phyloP scores from a whole-genome alignment of 1,140 invertebrate species.

The Melipona quadrifasciata region DNA sequence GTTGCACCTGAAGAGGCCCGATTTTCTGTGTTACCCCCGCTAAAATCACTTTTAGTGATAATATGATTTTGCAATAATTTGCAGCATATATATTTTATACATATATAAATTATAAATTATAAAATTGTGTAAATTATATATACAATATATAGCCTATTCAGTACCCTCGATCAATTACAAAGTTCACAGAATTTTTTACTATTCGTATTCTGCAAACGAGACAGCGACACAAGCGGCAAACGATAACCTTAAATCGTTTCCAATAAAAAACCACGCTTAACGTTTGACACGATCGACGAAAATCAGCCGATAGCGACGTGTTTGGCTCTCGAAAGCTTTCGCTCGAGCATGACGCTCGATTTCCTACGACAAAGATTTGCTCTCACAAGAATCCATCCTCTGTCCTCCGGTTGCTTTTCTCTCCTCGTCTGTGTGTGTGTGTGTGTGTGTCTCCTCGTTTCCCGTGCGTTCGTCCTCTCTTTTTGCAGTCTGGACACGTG shows the following conservation, averaged over 20 bases:
- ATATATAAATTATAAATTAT: too few species aligned
- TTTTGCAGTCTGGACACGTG: constrained; percentile 54
- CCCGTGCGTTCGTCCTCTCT: constrained; percentile 29
- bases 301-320: constrained; percentile 64
- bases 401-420: constrained; percentile 9
- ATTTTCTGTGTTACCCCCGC: too few species aligned
- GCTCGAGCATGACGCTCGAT: constrained; percentile 71
- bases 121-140: too few species aligned
- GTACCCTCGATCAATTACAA: background rate
- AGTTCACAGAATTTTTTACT: constrained; percentile 1
- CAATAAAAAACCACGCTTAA: constrained; percentile 60
- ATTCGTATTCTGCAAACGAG: background rate
- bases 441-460: background rate
- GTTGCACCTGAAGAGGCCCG: too few species aligned
- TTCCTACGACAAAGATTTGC: constrained; percentile 74
- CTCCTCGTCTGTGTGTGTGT: background rate
- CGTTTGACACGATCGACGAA: constrained; percentile 68
- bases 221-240: background rate
- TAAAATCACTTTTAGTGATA: too few species aligned
- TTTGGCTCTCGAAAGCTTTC: constrained; percentile 61
- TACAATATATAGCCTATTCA: background rate
- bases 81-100: too few species aligned
- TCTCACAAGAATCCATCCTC: constrained; percentile 62
- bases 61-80: too few species aligned
- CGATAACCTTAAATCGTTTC: constrained; percentile 44